Evolutionary conservation across 2,113 vertebrate genomes (phyloP).

Genomic region (Sporophila hypoxantha): DNA sequence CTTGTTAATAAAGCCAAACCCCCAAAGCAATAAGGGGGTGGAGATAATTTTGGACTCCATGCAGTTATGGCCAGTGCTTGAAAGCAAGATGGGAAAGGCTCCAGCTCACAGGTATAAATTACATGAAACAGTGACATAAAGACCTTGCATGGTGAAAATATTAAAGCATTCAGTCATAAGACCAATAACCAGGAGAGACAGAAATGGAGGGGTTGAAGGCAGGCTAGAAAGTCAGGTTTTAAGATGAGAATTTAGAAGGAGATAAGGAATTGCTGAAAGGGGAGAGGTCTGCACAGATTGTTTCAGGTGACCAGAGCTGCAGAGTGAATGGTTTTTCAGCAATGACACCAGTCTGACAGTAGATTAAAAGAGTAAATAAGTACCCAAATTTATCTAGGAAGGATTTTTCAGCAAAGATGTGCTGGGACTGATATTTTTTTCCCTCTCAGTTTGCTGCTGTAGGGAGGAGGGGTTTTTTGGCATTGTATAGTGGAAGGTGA

Average conservation of each 20-base stretch:
- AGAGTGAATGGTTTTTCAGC: conserved; percentile 18
- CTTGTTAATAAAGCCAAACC: conserved; percentile 62
- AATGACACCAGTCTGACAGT: neutral
- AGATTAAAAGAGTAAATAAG: conserved; percentile 32
- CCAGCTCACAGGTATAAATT: conserved; percentile 61
- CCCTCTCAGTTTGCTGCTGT: neutral
- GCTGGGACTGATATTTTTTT: neutral
- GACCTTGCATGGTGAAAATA: conserved; percentile 67
- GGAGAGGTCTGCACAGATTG: conserved; percentile 35
- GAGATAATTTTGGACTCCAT: conserved; percentile 39
- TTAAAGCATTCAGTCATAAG: conserved; percentile 68
- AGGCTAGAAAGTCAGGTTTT: conserved; percentile 57
- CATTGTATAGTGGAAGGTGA: neutral
- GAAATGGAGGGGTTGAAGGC: conserved; percentile 52
- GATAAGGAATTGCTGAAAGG: conserved; percentile 4
- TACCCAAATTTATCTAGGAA: conserved; percentile 27
- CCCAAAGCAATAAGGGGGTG: conserved; percentile 60
- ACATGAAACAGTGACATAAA: conserved; percentile 64
- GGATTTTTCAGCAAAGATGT: neutral
- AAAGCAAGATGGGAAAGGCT: conserved; percentile 52
- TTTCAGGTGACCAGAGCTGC: conserved; percentile 46
- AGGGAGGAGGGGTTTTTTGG: neutral
- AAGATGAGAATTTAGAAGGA: conserved; percentile 55
- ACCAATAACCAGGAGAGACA: conserved; percentile 64
- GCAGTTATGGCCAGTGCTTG: conserved; percentile 16